phyloP scores from a whole-genome alignment of 2,113 vertebrate genomes.

The Protobothrops flavoviridis region DNA sequence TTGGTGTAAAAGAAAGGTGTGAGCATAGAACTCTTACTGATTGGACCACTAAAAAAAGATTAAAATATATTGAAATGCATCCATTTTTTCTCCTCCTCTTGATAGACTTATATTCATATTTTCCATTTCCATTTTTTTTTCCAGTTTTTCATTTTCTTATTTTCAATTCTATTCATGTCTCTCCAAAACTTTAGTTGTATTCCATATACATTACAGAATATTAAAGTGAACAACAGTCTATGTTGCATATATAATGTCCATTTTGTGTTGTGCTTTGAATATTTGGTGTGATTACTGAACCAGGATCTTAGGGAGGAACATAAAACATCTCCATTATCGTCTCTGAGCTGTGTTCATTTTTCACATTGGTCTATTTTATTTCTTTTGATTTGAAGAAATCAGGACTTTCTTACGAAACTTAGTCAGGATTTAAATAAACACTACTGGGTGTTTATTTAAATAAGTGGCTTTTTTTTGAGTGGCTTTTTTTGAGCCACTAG shows the following conservation, averaged over 20 bases:
- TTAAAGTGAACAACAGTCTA: neutral
- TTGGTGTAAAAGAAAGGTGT: too few relatives aligned
- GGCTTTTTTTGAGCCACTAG: constrained; percentile 56
- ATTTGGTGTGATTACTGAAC: neutral
- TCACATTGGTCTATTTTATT: neutral
- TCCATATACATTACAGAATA: neutral
- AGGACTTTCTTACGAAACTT: neutral
- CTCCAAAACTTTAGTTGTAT: too few relatives aligned
- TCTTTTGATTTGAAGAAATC: neutral
- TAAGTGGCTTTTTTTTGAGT: too few relatives aligned
- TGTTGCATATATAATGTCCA: neutral
- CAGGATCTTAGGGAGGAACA: neutral
- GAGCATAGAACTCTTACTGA: too few relatives aligned
- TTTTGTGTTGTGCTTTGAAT: neutral
- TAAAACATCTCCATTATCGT: neutral
- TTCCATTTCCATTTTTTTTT: too few relatives aligned
- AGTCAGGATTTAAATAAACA: neutral
- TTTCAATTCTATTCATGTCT: too few relatives aligned
- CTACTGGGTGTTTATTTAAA: neutral
- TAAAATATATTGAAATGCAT: too few relatives aligned
- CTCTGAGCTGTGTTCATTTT: neutral
- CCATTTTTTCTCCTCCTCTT: too few relatives aligned
- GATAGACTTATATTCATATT: too few relatives aligned
- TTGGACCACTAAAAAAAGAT: too few relatives aligned
- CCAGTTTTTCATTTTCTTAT: too few relatives aligned